Conservation (phyloP, 2,113 vertebrate genomes). For the Setophaga petechia region DNA sequence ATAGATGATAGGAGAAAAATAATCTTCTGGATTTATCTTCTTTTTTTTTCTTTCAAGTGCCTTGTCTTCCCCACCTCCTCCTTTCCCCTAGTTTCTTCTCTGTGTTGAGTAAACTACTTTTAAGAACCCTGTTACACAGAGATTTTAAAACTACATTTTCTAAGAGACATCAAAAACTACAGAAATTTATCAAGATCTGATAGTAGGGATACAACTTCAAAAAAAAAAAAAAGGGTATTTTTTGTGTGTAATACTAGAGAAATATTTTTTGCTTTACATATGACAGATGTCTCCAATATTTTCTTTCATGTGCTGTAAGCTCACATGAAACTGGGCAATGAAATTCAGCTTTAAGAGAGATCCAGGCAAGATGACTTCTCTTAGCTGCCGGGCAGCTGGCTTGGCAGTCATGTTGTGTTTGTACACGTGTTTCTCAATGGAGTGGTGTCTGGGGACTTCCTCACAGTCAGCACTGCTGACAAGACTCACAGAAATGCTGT, state of each 20-base stretch:
- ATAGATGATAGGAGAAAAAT: accelerated
- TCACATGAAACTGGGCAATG: not conserved
- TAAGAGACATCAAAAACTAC: not conserved
- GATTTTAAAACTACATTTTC: not conserved
- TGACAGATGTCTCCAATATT: not conserved
- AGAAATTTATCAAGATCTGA: not conserved
- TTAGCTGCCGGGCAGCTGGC: not conserved
- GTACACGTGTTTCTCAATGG: not conserved
- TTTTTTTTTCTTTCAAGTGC: not conserved
- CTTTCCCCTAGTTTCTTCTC: not conserved
- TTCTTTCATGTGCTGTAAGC: not conserved
- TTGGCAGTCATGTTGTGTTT: not conserved
- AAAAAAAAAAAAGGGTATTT: no score
- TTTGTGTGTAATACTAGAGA: not conserved
- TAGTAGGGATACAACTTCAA: not conserved
- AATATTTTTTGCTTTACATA: not conserved
- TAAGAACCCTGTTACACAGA: accelerated
- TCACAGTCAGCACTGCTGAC: not conserved
- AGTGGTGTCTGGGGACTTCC: not conserved
- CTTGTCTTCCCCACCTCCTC: accelerated
- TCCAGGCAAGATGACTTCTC: not conserved
- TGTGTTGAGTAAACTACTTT: not conserved
- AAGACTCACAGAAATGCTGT: not conserved
- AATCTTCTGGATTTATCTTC: not conserved
- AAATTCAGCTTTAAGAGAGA: constrained; percentile 1